Evolutionary conservation across 1,140 invertebrate species (phyloP), one percentile per base, ranked within the genome.

Genomic region (Drosophila baimaii): DNA sequence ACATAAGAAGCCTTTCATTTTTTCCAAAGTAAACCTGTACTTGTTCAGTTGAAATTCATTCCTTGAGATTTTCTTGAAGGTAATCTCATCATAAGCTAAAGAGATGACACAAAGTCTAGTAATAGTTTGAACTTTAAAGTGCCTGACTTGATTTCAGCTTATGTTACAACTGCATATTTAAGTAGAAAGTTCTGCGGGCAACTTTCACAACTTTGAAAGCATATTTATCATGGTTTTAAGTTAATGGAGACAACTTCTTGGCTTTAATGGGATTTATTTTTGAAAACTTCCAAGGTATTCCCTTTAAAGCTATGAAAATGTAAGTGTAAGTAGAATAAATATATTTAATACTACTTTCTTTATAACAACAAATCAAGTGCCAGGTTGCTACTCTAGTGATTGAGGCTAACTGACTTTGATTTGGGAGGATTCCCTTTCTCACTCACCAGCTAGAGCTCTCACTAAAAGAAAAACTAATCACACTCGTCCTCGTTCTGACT

Each of bases 391-490:
- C 19, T 19, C 15, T 5, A 21, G 56, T 44, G 66, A 46, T 39
- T 37, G 25, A 31, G 51, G 51, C 5, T 12, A 49, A 21, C 31
- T 13, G 23, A 55, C 66, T 70, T 57, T 47, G 51, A 64, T 64
- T 64, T 33, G 35, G 54, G 25, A 64, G 27, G 10, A n/a, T n/a
- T n/a, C n/a, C 37, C 19, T n/a, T 17, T 35, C 39, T 12, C 23
- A 59, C 21, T 15, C 17, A 61, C 17, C 29, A 19, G 27, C 43
- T 33, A 3, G 49, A 33, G 29, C 46, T 12, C 5, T 9, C 44
- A 57, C 39, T 29, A 21, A 55, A 21, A 23, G 49, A 54, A 56
- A 57, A 49, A 58, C 69, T 72, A 58, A 71, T 71, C 43, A 71
- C 43, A 71, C 69, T 70, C 21, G 19, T 19, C 47, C 21, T 49